Conservation (phyloP, 2,113 vertebrate genomes). For the Myiozetetes cayanensis region DNA sequence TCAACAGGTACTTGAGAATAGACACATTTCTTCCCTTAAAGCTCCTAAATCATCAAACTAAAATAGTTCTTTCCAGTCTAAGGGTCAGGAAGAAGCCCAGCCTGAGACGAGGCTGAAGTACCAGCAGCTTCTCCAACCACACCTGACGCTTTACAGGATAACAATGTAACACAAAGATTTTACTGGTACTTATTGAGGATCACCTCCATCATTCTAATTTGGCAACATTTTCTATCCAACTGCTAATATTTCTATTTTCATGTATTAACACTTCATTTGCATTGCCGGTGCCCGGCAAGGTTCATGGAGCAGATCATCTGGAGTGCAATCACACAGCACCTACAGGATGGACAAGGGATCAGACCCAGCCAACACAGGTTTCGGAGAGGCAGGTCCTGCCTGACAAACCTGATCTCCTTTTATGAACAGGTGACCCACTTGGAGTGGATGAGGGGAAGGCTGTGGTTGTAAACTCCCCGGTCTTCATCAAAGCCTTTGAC, state of each 20-base stretch:
- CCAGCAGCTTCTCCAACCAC: background rate
- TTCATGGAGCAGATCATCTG: too few species aligned
- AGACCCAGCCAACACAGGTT: too few species aligned
- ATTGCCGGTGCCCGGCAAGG: too few species aligned
- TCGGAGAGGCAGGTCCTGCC: too few species aligned
- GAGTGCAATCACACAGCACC: too few species aligned
- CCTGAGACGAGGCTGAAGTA: background rate
- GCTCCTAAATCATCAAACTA: background rate
- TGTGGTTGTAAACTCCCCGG: too few species aligned
- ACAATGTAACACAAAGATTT: background rate
- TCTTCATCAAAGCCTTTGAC: too few species aligned
- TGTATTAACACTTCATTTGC: background rate
- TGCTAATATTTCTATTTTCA: background rate
- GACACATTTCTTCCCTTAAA: background rate
- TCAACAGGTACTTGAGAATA: background rate
- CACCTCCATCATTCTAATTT: background rate
- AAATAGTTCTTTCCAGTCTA: background rate
- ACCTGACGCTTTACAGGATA: accelerated
- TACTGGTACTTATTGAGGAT: background rate
- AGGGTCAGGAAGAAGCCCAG: background rate
- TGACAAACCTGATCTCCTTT: too few species aligned
- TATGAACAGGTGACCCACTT: too few species aligned
- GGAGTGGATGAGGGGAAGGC: too few species aligned
- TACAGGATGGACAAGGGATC: too few species aligned
- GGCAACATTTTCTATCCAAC: background rate